Percentiles rank a stretch among this genome's conserved stretches.
Evolutionary conservation across 2,888 invertebrate species (phyloP).

Genomic region (Hybos culiciformis): DNA sequence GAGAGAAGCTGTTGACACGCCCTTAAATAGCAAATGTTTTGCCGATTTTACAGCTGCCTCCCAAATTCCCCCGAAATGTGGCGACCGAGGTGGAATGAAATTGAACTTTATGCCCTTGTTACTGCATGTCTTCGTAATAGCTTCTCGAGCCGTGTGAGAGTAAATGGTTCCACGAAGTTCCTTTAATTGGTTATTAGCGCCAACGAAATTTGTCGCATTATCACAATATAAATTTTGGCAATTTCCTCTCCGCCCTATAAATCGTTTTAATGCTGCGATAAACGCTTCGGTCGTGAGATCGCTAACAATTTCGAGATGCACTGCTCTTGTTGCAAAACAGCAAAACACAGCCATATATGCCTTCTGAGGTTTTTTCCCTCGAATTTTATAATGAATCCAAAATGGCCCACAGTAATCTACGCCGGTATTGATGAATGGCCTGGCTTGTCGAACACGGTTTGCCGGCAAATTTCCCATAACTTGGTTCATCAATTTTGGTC

Average conservation of each 20-base stretch:
- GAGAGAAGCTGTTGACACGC: slow-evolving; percentile 14
- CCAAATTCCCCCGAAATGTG: slow-evolving; percentile 14
- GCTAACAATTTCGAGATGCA: neutral
- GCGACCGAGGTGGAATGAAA: slow-evolving; percentile 13
- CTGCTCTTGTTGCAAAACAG: neutral
- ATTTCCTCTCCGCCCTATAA: neutral
- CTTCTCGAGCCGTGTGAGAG: neutral
- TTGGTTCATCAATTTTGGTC: slow-evolving; percentile 11
- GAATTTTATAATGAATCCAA: slow-evolving; percentile 7
- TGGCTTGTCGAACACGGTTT: slow-evolving; percentile 6
- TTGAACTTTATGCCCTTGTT: slow-evolving; percentile 8
- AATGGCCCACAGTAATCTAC: slow-evolving; percentile 13
- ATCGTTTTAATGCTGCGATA: neutral
- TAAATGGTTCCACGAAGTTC: neutral
- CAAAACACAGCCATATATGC: neutral
- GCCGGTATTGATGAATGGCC: slow-evolving; percentile 9
- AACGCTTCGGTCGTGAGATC: neutral
- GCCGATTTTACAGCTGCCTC: slow-evolving; percentile 12
- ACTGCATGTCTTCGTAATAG: slow-evolving; percentile 7
- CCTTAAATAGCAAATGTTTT: no score
- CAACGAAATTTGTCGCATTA: slow-evolving; percentile 13
- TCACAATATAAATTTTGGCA: slow-evolving; percentile 12
- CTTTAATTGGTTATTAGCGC: neutral
- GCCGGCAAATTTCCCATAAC: slow-evolving; percentile 15
- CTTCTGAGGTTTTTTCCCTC: neutral